Conservation (phyloP, 1,140 invertebrate genomes). For the Caenorhabditis tropicalis region DNA sequence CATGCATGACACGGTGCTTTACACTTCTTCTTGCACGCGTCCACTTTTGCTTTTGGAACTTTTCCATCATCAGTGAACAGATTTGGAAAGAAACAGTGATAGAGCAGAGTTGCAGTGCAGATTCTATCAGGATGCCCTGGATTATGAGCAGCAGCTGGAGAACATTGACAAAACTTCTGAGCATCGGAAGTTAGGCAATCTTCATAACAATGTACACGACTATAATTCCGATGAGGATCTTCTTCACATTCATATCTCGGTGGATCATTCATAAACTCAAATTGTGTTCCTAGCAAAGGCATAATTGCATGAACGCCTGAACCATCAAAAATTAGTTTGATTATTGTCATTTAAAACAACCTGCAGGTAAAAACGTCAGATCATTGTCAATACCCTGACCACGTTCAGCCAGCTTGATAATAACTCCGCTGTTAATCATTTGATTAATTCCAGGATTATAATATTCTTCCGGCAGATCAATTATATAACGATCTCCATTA, state of each 20-base stretch:
- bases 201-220: slow-evolving; percentile 65
- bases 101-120: slow-evolving; percentile 63
- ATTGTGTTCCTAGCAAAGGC: slow-evolving; percentile 63
- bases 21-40: slow-evolving; percentile 61
- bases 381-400: slow-evolving; percentile 66
- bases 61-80: slow-evolving; percentile 54
- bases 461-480: slow-evolving; percentile 60
- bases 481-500: slow-evolving; percentile 58
- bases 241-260: slow-evolving; percentile 62
- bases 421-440: slow-evolving; percentile 67
- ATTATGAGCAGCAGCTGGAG: slow-evolving; percentile 58
- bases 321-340: background rate
- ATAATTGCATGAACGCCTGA: slow-evolving; percentile 66
- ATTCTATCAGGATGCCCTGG: slow-evolving; percentile 57
- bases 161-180: slow-evolving; percentile 64
- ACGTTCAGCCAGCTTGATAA: slow-evolving; percentile 63
- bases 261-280: slow-evolving; percentile 68
- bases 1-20: slow-evolving; percentile 63
- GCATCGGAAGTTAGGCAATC: slow-evolving; percentile 59
- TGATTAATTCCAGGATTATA: slow-evolving; percentile 65
- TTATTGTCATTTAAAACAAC: background rate
- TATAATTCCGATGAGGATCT: slow-evolving; percentile 59
- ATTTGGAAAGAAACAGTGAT: slow-evolving; percentile 59
- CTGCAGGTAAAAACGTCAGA: slow-evolving; percentile 61
- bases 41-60: slow-evolving; percentile 46